These are phyloP conservation scores for Coelinius sp. DNA, from an alignment of 2,888 invertebrate genomes.

Conservation along the genomic window DNA sequence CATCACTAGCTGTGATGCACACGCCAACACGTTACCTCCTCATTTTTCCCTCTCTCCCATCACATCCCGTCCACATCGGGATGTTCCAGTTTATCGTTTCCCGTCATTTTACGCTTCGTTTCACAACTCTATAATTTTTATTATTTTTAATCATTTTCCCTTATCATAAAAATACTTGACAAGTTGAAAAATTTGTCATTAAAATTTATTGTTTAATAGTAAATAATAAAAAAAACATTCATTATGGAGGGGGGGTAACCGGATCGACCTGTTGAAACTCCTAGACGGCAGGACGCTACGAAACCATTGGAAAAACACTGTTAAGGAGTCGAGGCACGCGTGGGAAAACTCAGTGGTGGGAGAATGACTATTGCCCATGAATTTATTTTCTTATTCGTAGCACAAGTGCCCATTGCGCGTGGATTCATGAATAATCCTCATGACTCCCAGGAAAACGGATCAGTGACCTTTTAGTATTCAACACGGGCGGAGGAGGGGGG, in stretches of 20 bases:
- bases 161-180: background rate
- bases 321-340: slow-evolving; percentile 57
- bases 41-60: background rate
- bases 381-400: slow-evolving; percentile 17
- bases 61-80: slow-evolving; percentile 44
- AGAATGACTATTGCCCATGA: slow-evolving; percentile 45
- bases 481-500: background rate
- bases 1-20: slow-evolving; percentile 43
- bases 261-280: slow-evolving; percentile 45
- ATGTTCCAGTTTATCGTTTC: slow-evolving; percentile 57
- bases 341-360: slow-evolving; percentile 62
- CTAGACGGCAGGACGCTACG: slow-evolving; percentile 62
- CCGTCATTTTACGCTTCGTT: slow-evolving; percentile 27
- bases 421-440: slow-evolving; percentile 31
- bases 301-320: slow-evolving; percentile 52
- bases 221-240: background rate
- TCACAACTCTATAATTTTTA: slow-evolving; percentile 21
- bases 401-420: background rate
- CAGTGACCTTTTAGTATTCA: slow-evolving; percentile 12
- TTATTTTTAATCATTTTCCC: slow-evolving; percentile 4
- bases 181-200: slow-evolving; percentile 32
- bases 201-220: slow-evolving; percentile 33
- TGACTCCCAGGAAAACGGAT: slow-evolving; percentile 29
- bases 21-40: too few relatives aligned
- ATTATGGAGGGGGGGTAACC: slow-evolving; percentile 37